These are phyloP conservation scores for Alloplasta piceator DNA, from an alignment of 2,888 invertebrate species.

Conservation along the genomic window DNA sequence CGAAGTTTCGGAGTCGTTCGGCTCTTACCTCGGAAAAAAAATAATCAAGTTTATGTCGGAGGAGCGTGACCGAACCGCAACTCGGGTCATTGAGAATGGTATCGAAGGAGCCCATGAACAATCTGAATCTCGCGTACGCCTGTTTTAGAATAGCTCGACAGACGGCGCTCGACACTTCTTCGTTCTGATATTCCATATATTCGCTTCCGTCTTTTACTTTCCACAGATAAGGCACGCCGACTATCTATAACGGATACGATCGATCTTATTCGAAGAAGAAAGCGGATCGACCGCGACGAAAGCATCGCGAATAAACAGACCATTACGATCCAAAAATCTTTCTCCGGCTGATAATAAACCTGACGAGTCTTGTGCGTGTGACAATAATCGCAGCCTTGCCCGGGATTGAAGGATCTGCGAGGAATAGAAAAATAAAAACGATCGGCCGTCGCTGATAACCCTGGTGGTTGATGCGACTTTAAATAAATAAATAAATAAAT, in stretches of 20 bases:
- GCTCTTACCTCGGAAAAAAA: conserved; percentile 90
- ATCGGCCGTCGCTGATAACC: no score
- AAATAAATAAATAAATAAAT: no score
- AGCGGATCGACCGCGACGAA: conserved; percentile 32
- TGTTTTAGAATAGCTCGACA: conserved; percentile 89
- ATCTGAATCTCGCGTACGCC: conserved; percentile 93
- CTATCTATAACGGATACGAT: conserved; percentile 85
- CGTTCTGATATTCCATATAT: conserved; percentile 90
- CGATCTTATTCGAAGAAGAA: background rate
- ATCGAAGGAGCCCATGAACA: conserved; percentile 92
- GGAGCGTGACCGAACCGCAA: conserved; percentile 84
- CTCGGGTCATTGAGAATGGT: conserved; percentile 85
- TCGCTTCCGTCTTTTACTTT: conserved; percentile 90
- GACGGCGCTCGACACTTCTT: conserved; percentile 92
- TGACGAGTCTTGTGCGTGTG: conserved; percentile 96
- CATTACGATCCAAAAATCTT: conserved; percentile 95
- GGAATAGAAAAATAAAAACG: background rate
- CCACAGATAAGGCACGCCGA: conserved; percentile 89
- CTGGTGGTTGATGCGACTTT: no score
- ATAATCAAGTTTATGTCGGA: conserved; percentile 90
- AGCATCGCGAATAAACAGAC: conserved; percentile 83
- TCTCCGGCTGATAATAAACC: conserved; percentile 94
- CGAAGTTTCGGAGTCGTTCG: no score
- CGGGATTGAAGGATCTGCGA: conserved; percentile 91
- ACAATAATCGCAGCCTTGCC: conserved; percentile 91